Evolutionary conservation across 2,888 invertebrate genomes (phyloP), one percentile per base, ranked within the genome.

Genomic region (Bombylius discolor): DNA sequence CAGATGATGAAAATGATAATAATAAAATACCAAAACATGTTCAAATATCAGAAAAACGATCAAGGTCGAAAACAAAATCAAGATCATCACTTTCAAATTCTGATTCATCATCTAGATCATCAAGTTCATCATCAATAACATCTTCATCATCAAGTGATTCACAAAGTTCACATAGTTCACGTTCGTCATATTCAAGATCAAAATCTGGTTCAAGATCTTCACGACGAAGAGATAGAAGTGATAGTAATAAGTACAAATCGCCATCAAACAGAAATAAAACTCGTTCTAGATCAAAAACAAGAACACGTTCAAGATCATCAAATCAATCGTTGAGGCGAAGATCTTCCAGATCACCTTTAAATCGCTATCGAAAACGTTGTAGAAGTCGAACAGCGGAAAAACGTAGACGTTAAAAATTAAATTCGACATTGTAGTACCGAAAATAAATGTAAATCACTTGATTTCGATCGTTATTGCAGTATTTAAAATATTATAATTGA

Each of bases 1-100:
- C 79, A 61, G 83, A 82, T 58, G 81, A 79, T 49, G 81, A 77
- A 39, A 53, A 56, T 11, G 51, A 50, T 11, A 53, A 50, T 23
- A 47, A 9, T 32, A 42, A 44, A 31, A 53, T 45, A 45, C 5
- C 39, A 50, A 55, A 52, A 53, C n/a, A 51, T 14, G 48, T 32
- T 32, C 3, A 45, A 7, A 46, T 34, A 33, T 58, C 32, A 44
- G 58, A 48, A 39, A 56, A 36, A 58, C 59, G 49, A 32, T 61
- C 52, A 13, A 48, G 45, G 50, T 54, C 49, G 33, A 45, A 53
- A 9, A 45, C 55, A 6, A 60, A 59, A 53, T 50, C 53, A 12
- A 55, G 53, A 6, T 56, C 60, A 11, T 39, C 52, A 42, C 53
- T 52, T 36, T 52, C 52, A 14, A 23, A 65, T 31, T 68, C 71